Percentiles rank a stretch among this genome's conserved stretches.
phyloP scores from a whole-genome alignment of 2,113 vertebrate species.

The Otis tarda region DNA sequence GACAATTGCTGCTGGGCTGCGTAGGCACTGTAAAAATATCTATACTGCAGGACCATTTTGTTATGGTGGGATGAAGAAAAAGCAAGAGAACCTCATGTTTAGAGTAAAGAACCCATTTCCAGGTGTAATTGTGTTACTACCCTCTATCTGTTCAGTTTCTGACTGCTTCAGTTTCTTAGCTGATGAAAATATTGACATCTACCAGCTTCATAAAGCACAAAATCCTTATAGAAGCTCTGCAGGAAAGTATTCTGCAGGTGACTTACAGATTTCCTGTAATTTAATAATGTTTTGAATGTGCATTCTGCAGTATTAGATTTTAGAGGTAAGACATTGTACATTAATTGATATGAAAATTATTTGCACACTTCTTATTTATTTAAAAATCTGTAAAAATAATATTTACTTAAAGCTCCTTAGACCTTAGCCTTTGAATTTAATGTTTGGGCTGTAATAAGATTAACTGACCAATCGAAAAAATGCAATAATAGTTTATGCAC shows the following conservation, averaged over 20 bases:
- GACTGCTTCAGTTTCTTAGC: not conserved
- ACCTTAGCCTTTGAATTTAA: not conserved
- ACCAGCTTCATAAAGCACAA: not conserved
- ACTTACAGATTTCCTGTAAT: not conserved
- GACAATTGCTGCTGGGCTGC: not conserved
- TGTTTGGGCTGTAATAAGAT: not conserved
- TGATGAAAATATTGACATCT: not conserved
- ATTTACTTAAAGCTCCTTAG: not conserved
- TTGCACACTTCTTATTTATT: not conserved
- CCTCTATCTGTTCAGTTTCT: not conserved
- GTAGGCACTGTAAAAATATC: not conserved
- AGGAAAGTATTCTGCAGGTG: not conserved
- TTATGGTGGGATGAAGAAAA: not conserved
- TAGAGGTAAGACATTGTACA: not conserved
- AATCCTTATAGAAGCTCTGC: not conserved
- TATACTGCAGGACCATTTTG: not conserved
- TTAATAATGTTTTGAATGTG: not conserved
- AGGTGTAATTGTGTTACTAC: not conserved
- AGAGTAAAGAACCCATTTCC: not conserved
- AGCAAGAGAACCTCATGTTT: not conserved
- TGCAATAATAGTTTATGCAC: not conserved
- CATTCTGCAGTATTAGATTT: not conserved
- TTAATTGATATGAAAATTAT: not conserved
- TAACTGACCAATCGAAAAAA: not conserved
- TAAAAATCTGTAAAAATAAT: not conserved